These are phyloP conservation scores for Poeciliopsis occidentalis DNA, from an alignment of 2,113 vertebrate genomes.

Conservation along the genomic window DNA sequence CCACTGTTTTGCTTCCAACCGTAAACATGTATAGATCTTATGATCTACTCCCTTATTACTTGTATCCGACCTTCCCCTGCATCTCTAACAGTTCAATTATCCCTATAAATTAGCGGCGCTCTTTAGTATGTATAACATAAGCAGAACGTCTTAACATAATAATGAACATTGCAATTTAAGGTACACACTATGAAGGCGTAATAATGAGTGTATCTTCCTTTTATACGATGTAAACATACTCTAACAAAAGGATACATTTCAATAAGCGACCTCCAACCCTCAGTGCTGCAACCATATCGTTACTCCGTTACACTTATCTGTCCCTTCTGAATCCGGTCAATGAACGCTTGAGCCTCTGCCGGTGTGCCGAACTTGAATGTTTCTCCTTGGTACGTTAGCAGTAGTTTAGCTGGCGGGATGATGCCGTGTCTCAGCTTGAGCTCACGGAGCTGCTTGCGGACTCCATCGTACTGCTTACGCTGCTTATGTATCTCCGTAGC, in stretches of 20 bases:
- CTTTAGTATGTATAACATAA: no score
- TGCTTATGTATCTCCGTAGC: background rate
- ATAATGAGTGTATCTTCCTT: no score
- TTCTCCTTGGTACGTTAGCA: background rate
- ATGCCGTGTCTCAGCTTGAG: background rate
- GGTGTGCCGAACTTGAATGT: background rate
- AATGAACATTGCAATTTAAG: no score
- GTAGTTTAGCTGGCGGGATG: background rate
- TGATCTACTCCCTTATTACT: no score
- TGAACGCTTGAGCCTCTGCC: background rate
- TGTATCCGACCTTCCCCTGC: no score
- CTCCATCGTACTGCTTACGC: background rate
- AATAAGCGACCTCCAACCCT: background rate
- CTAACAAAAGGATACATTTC: background rate
- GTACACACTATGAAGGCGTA: no score
- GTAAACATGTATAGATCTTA: no score
- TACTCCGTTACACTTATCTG: background rate
- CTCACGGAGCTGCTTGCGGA: background rate
- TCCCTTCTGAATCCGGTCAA: background rate
- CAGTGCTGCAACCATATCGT: background rate
- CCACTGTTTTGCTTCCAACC: no score
- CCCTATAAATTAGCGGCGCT: no score
- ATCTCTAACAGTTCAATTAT: no score
- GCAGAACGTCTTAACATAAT: no score
- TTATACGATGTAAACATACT: background rate